Base-by-base conservation (phyloP, 1,140 invertebrate genomes). In the Teleopsis dalmanni region DNA sequence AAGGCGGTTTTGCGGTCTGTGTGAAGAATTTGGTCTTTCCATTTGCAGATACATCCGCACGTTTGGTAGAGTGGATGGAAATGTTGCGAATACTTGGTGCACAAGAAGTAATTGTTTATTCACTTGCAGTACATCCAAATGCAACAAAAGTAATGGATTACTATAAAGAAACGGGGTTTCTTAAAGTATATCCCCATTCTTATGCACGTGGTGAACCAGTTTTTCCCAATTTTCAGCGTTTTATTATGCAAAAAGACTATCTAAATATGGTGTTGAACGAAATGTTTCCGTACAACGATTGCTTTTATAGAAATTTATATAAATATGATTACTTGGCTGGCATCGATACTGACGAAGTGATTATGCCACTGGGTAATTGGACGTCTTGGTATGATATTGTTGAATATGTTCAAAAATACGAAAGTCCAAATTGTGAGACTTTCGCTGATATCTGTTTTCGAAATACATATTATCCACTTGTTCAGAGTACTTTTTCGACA, bases 51-150 rank as follows among this genome's bases (percentile, higher is more conserved):
- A 72, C 92, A 0, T 91, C 88, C 0, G 84, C 90, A 0, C 74
- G 88, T 11, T 70, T 95, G 9, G 79, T 95, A 13, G 92, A 96
- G 68, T 96, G 93, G 92, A 84, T 96, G 46, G 91, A 95, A 68
- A 71, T 93, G 13, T 73, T 95, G 19, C 76, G 78, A 10, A 72
- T 91, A 7, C 74, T 96, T 2, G 93, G 93, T 3, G 92, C 89
- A 0, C 82, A 90, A 57, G 90, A 91, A 60, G 81, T 96, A 22
- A 91, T 86, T 58, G 82, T 94, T 56, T 96, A 94, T 62, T 81
- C 92, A 53, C 75, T 95, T 1, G 58, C 49, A 0, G 83, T 93
- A 4, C 88, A 94, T 67, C 84, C 86, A 0, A 92, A 92, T 59
- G 86, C 92, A 8, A 84, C 79, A 3, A 91, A 90, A 70, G 85